A percentile compares a stretch with the other conserved stretches of the same genome.
phyloP scores from a whole-genome alignment of 1,140 invertebrate genomes.

The Papilio glaucus region DNA sequence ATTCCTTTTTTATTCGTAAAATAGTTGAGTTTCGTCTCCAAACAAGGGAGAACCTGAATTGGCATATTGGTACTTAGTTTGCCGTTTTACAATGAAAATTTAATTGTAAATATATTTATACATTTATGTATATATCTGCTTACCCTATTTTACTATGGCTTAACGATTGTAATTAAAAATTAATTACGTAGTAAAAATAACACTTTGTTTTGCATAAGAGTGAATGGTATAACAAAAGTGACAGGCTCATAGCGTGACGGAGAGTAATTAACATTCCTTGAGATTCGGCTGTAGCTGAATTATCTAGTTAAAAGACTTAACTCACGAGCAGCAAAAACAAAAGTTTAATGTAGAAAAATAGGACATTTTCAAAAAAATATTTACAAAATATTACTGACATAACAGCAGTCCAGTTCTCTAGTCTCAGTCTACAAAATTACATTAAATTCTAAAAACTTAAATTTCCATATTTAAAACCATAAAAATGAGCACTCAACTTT shows the following conservation, averaged over 20 bases:
- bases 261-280: slow-evolving; percentile 4
- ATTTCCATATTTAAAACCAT: no score
- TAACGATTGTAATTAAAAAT: neutral
- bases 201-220: neutral
- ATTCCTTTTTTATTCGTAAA: no score
- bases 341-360: neutral
- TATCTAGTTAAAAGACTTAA: neutral
- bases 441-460: no score
- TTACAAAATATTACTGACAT: neutral
- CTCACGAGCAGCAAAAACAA: neutral
- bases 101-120: no score
- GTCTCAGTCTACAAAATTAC: no score
- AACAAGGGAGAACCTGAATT: no score
- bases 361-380: neutral
- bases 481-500: no score
- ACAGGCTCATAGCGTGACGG: neutral
- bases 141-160: neutral
- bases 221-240: neutral
- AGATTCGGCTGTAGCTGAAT: neutral
- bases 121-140: neutral
- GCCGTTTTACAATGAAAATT: no score
- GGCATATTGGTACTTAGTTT: no score
- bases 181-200: neutral
- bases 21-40: no score
- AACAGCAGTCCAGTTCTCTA: neutral